phyloP scores from a whole-genome alignment of 2,797 vertebrate genomes.

The Falco novaeseelandiae region DNA sequence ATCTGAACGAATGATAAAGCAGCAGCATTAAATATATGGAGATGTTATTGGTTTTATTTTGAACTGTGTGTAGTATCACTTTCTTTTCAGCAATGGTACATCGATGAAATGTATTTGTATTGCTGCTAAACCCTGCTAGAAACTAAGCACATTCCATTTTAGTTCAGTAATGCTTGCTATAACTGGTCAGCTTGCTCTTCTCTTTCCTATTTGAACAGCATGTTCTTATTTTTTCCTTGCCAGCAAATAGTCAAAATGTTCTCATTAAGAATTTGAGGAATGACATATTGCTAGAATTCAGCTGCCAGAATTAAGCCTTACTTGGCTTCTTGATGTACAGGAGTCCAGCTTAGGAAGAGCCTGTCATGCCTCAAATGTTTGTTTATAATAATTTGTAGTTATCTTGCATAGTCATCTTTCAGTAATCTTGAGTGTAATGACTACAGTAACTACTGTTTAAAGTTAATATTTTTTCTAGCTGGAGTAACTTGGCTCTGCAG shows the following conservation, averaged over 20 bases:
- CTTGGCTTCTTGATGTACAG: neutral
- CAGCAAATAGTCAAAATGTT: conserved; percentile 28
- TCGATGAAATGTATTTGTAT: neutral
- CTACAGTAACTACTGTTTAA: conserved; percentile 14
- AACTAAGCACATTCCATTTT: neutral
- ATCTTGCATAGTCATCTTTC: conserved; percentile 39
- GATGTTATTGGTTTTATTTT: neutral
- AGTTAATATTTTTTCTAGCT: neutral
- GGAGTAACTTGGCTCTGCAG: neutral
- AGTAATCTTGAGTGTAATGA: neutral
- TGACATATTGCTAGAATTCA: neutral
- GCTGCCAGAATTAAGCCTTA: neutral
- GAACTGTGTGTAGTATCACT: neutral
- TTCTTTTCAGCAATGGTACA: neutral
- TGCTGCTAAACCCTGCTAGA: neutral
- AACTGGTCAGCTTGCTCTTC: neutral
- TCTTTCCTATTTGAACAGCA: neutral
- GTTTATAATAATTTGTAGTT: conserved; percentile 19
- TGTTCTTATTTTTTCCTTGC: conserved; percentile 22
- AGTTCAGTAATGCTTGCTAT: neutral
- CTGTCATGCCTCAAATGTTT: conserved; percentile 14
- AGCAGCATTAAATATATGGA: neutral
- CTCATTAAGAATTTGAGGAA: neutral
- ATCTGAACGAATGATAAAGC: neutral
- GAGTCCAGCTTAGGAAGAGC: conserved; percentile 8